Base-by-base conservation (phyloP, 1,140 invertebrate genomes). In the Sinella curviseta region DNA sequence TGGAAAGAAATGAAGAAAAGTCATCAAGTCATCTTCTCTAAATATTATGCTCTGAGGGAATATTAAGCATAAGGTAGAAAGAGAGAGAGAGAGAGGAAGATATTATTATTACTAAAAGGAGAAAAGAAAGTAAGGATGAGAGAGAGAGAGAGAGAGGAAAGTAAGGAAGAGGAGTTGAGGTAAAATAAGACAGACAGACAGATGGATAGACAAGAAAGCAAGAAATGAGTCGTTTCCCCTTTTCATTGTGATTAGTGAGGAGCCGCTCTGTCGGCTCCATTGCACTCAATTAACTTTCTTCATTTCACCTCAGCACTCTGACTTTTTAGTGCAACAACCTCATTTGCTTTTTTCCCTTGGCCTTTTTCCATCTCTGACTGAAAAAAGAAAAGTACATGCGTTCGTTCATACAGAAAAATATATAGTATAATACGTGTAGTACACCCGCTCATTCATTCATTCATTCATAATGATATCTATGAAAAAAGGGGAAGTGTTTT, bases 281-380 rank as follows among this genome's bases (percentile, higher is more conserved):
- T 70, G 65, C 65, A 70, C 65, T 70, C 65, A 70, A 70, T 70
- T 70, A 70, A 70, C 65, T 70, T 70, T 70, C 65, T 70, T 70
- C 65, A 70, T 70, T 70, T 70, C 65, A 70, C 65, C 65, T 70
- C 65, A 33, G 65, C 31, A 33, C 28, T 60, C 55, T 60, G 55
- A 60, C 55, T 60, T 70, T 30, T 30, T 70, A 70, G 65, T 70
- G 31, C 65, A 70, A 70, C 65, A 70, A 70, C 65, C 65, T 70
- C 65, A 70, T 70, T 70, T 70, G 65, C 31, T 14, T 70, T 70
- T 70, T n/a, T 70, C 55, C 55, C 55, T 24, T 60, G 55, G 55
- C 24, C 55, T 60, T 14, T 60, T 60, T 60, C n/a, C n/a, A 14
- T 60, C 8, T 60, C 55, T 48, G 39, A 48, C 4, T 48, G 39